A percentile compares a stretch with the other conserved stretches of the same genome.
phyloP scores from a whole-genome alignment of 2,113 vertebrate species.

The Rana temporaria region DNA sequence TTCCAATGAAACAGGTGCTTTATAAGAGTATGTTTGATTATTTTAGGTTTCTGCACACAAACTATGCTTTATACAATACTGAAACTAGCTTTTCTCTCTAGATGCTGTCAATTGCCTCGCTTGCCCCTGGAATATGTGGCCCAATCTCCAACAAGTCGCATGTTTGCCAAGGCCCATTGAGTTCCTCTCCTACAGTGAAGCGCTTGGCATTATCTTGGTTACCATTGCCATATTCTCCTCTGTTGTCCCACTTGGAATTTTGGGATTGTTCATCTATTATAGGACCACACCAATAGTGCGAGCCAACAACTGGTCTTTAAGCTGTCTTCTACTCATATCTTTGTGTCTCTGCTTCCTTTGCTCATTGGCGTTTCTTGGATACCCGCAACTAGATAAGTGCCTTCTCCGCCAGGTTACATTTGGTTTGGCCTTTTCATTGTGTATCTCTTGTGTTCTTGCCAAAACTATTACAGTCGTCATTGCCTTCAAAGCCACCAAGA shows the following conservation, averaged over 20 bases:
- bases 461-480: no score
- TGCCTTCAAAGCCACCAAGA: no score
- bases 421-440: background rate
- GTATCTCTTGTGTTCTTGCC: background rate
- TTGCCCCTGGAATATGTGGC: slow-evolving; percentile 48
- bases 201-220: slow-evolving; percentile 13
- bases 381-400: slow-evolving; percentile 48
- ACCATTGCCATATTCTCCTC: background rate
- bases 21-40: no score
- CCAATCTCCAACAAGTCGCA: slow-evolving; percentile 25
- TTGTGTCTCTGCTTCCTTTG: slow-evolving; percentile 60
- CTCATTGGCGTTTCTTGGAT: slow-evolving; percentile 69
- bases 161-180: slow-evolving; percentile 35
- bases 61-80: background rate
- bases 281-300: slow-evolving; percentile 28
- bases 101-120: slow-evolving; percentile 28
- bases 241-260: background rate
- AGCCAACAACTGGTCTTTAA: slow-evolving; percentile 48
- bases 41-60: slow-evolving; percentile 33
- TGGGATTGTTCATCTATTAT: slow-evolving; percentile 8
- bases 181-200: slow-evolving; percentile 43
- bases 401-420: background rate
- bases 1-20: slow-evolving; percentile 38
- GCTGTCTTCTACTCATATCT: slow-evolving; percentile 45
- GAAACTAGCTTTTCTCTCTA: background rate